Evolutionary conservation across 2,888 invertebrate species (phyloP).

Genomic region (Petrolisthes cinctipes): DNA sequence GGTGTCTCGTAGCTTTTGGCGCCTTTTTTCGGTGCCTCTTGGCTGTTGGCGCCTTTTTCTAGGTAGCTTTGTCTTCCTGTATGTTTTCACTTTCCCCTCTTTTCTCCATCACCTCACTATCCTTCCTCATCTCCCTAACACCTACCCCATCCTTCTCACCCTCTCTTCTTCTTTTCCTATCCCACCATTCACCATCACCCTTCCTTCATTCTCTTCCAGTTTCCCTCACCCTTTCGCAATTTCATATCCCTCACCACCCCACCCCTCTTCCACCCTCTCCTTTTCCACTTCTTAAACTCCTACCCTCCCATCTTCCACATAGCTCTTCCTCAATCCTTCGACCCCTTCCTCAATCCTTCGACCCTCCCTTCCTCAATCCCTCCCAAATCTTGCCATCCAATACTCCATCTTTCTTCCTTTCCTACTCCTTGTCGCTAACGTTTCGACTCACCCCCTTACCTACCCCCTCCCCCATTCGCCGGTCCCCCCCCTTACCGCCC

Average conservation of each 20-base stretch:
- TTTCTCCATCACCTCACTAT: neutral
- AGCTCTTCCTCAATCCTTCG: neutral
- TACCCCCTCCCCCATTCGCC: neutral
- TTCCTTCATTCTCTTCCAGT: neutral
- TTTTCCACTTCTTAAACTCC: neutral
- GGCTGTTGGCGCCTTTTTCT: no score
- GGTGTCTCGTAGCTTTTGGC: no score
- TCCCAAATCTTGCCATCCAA: neutral
- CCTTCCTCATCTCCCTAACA: neutral
- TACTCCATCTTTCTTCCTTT: neutral
- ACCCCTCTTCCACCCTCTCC: neutral
- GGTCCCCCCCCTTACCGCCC: neutral
- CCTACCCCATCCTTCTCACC: neutral
- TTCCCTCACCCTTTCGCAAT: no score
- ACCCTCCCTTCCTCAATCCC: neutral
- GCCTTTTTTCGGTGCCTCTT: no score
- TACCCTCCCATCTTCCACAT: neutral
- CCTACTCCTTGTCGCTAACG: neutral
- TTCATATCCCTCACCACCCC: neutral
- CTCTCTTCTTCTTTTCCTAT: neutral
- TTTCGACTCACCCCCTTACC: neutral
- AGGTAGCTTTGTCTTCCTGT: no score
- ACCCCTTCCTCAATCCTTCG: neutral
- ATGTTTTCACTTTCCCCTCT: no score
- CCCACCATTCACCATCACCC: neutral